Evolutionary conservation across 1,140 invertebrate genomes (phyloP).

Genomic region (Gryllus bimaculatus): DNA sequence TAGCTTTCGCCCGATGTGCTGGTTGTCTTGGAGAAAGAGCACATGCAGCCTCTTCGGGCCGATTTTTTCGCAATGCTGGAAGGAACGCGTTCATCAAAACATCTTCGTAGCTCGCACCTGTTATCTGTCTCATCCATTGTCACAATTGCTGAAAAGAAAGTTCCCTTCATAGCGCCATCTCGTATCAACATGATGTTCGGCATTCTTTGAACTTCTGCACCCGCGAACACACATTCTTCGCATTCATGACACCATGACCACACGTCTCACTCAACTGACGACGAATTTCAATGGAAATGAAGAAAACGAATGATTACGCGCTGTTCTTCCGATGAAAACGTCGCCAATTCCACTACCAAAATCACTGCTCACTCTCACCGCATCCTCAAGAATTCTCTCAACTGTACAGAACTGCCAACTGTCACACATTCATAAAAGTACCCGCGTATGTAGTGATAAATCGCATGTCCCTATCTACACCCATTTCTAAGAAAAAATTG

Average conservation of each 20-base stretch:
- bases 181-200: neutral
- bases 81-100: neutral
- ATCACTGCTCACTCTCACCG: no score
- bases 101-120: neutral
- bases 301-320: no score
- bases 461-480: no score
- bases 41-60: neutral
- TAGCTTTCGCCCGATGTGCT: neutral
- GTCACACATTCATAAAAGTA: no score
- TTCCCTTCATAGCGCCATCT: neutral
- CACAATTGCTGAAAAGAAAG: constrained; percentile 11
- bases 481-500: no score
- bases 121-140: neutral
- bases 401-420: no score
- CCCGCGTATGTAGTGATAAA: no score
- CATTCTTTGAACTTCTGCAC: no score
- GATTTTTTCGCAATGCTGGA: neutral
- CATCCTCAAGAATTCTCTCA: no score
- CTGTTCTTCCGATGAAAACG: no score
- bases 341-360: no score
- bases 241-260: constrained; percentile 15
- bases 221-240: neutral
- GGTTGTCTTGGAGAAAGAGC: neutral
- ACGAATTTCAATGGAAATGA: neutral
- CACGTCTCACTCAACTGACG: neutral